Evolutionary conservation across 2,797 vertebrate genomes (phyloP).

Genomic region (Gymnopithys bicolor): DNA sequence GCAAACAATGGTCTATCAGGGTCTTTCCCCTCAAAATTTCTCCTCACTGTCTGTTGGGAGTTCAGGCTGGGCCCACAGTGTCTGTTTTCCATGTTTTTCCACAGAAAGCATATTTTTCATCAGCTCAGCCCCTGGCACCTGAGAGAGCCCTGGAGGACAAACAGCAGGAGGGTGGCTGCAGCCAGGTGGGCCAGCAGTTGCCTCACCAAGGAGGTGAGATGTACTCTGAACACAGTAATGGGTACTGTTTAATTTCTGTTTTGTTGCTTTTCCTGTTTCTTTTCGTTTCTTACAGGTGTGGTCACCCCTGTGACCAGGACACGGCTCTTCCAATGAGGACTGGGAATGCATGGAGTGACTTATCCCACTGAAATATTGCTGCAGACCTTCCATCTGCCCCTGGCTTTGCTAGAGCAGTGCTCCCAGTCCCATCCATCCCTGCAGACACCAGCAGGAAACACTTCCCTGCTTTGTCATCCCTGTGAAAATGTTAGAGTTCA

Average conservation of each 20-base stretch:
- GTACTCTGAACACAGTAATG: not conserved
- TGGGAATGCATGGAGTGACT: not conserved
- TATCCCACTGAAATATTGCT: not conserved
- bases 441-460: not conserved
- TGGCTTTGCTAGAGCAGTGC: rapidly evolving
- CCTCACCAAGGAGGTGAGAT: not conserved
- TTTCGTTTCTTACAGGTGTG: not conserved
- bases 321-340: rapidly evolving
- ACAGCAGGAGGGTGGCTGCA: not conserved
- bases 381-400: not conserved
- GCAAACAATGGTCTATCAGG: not conserved
- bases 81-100: not conserved
- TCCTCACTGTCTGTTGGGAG: not conserved
- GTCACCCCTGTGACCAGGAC: too few relatives aligned
- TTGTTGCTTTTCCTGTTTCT: not conserved
- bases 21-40: not conserved
- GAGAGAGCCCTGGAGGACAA: not conserved
- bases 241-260: not conserved
- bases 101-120: not conserved
- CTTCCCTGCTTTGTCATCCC: not conserved
- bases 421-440: not conserved
- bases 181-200: not conserved
- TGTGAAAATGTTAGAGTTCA: not conserved
- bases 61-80: not conserved
- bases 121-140: not conserved